phyloP scores from a whole-genome alignment of 2,113 vertebrate genomes.

The Crotalus helleri region DNA sequence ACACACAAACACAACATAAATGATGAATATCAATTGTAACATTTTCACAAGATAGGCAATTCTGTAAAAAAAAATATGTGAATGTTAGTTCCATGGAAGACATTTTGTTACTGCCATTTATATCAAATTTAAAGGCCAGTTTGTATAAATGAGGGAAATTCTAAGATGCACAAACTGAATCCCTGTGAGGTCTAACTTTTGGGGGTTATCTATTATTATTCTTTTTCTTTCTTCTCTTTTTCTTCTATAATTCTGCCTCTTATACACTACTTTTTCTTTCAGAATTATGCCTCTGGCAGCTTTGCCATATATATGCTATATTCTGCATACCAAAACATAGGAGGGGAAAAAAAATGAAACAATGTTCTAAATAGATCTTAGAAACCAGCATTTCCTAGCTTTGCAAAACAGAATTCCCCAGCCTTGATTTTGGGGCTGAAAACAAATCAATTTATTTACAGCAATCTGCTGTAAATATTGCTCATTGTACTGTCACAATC shows the following conservation, averaged over 20 bases:
- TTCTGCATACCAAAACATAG: background rate
- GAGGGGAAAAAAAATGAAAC: fast-evolving
- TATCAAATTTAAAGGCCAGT: background rate
- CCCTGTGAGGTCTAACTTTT: background rate
- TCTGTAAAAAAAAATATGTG: background rate
- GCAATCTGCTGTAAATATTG: constrained; percentile 23
- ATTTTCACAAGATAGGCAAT: background rate
- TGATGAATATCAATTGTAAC: background rate
- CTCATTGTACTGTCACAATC: background rate
- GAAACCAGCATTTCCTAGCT: background rate
- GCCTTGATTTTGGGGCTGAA: background rate
- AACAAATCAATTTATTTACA: background rate
- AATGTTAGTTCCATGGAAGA: background rate
- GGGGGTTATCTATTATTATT: background rate
- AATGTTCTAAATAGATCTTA: background rate
- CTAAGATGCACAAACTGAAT: background rate
- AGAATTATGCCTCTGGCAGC: background rate
- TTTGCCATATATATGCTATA: background rate
- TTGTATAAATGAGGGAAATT: background rate
- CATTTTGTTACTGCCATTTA: background rate
- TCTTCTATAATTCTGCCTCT: background rate
- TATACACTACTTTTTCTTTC: background rate
- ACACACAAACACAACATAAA: background rate
- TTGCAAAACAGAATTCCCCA: background rate
- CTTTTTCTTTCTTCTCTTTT: background rate